Conservation (phyloP, 1,140 invertebrate species). For the Hycleus cichorii region DNA sequence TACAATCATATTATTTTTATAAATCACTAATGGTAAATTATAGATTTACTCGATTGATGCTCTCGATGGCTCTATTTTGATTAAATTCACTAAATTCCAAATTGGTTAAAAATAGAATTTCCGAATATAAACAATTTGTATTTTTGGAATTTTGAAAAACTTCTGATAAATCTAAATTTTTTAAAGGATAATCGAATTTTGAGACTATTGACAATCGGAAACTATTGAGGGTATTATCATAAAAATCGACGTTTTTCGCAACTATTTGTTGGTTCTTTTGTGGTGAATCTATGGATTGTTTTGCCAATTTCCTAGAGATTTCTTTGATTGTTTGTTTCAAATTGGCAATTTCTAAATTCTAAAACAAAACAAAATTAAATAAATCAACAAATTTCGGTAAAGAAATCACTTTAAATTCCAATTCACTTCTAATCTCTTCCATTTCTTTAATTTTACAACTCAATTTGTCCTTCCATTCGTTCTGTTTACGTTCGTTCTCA, state of each 20-base stretch:
- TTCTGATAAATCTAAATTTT: not conserved
- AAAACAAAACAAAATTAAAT: slow-evolving; percentile 12
- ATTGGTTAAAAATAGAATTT: not conserved
- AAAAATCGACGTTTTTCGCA: not conserved
- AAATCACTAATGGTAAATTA: not conserved
- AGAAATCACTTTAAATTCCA: slow-evolving; percentile 26
- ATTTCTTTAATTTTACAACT: slow-evolving; percentile 20
- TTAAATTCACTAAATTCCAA: not conserved
- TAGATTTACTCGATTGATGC: not conserved
- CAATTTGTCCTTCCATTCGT: slow-evolving; percentile 30
- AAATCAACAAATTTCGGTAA: not conserved
- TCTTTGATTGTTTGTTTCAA: slow-evolving; percentile 27
- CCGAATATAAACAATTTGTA: not conserved
- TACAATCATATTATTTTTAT: slow-evolving; percentile 8
- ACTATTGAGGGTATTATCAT: not conserved
- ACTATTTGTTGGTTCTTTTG: not conserved
- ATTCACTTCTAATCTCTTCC: slow-evolving; percentile 25
- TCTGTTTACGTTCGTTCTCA: slow-evolving; percentile 23
- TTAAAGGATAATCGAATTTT: slow-evolving; percentile 4
- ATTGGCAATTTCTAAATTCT: slow-evolving; percentile 33
- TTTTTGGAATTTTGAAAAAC: not conserved
- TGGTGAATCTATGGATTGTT: not conserved
- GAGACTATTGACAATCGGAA: not conserved
- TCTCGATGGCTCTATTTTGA: not conserved
- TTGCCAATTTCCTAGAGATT: slow-evolving; percentile 4